Evolutionary conservation across 2,113 vertebrate genomes (phyloP), one percentile per base, ranked within the genome.

Genomic region (Protomyctophum bolini): DNA sequence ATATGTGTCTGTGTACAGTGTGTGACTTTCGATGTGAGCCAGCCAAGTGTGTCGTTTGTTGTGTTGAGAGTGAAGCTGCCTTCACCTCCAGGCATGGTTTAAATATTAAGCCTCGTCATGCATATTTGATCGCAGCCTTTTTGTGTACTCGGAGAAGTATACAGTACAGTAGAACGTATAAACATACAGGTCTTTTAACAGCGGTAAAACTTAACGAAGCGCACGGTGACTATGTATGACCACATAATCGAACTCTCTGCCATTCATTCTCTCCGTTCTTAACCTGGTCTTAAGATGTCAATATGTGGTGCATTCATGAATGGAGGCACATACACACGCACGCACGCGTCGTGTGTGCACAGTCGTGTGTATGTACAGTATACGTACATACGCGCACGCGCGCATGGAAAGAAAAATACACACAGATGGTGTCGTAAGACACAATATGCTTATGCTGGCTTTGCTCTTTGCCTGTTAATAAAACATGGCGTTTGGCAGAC

Each of bases 91-190:
- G 90, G 91, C 86, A 21, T 86, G 85, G 77, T 91, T 91, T 91
- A 91, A 92, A 92, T 91, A 91, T 92, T 91, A 88, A 91, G 86
- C 84, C 73, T 77, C 80, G 56, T 75, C 90, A 91, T 91, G 76
- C 85, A 92, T 91, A 88, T 91, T 91, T 92, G 54, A 92, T 86
- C 76, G 77, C 76, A 29, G 68, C 70, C 65, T 72, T 82, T 81
- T 82, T 81, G 76, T 83, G 75, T 67, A 72, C 72, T 81, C 67
- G 72, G 69, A 55, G 47, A 76, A 76, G n/a, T n/a, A n/a, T n/a
- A n/a, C n/a, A n/a, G 73, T 70, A 71, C 33, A 4, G 33, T 41
- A 41, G 33, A 41, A 41, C 33, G 33, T 41, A 21, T 21, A 76
- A 64, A 70, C 72, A 69, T 73, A 45, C 52, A 10, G 65, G 65